Evolutionary conservation across 2,113 vertebrate genomes (phyloP).

Genomic region (Azemiops feae): DNA sequence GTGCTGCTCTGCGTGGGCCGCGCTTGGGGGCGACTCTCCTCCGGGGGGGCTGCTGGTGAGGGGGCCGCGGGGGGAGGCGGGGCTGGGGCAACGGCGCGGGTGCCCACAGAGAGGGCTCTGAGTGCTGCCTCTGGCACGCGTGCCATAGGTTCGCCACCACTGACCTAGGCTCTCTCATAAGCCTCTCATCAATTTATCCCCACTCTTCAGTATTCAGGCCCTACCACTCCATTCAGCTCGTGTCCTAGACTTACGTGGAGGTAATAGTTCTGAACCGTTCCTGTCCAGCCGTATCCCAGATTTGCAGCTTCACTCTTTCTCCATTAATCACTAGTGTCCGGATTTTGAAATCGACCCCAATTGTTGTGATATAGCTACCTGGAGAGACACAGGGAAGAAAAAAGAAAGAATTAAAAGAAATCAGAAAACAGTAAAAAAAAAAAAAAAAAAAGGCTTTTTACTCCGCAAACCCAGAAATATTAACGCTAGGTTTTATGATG

Average conservation of each 20-base stretch:
- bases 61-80: too few relatives aligned
- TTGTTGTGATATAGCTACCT: conserved; percentile 82
- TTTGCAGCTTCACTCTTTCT: conserved; percentile 81
- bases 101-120: too few relatives aligned
- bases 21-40: too few relatives aligned
- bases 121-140: too few relatives aligned
- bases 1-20: too few relatives aligned
- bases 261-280: conserved; percentile 79
- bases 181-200: too few relatives aligned
- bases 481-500: background rate
- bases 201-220: background rate
- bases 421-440: background rate
- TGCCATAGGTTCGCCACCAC: too few relatives aligned
- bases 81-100: too few relatives aligned
- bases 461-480: background rate
- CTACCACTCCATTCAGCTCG: too few relatives aligned
- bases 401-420: background rate
- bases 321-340: conserved; percentile 79
- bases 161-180: background rate
- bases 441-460: background rate
- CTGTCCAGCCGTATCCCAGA: conserved; percentile 84
- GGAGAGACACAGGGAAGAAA: background rate
- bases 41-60: too few relatives aligned
- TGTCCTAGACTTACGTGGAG: conserved; percentile 71
- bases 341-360: conserved; percentile 84